Evolutionary conservation across 2,888 invertebrate genomes (phyloP).

Genomic region (Pteria penguin): DNA sequence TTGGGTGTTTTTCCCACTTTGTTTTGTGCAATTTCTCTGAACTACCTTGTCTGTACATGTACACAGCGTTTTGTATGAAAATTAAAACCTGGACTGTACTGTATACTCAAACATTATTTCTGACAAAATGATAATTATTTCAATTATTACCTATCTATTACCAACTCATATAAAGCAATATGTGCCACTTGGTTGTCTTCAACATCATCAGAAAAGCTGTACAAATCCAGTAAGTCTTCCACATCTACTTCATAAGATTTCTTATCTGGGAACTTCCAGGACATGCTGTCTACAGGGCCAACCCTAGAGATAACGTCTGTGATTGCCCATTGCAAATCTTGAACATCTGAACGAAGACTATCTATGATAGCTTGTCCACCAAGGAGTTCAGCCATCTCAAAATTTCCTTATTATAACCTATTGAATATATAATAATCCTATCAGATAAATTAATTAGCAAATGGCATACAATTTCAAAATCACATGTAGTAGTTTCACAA

Average conservation of each 20-base stretch:
- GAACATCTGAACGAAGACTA: slow-evolving; percentile 77
- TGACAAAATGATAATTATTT: too few species aligned
- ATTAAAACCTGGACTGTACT: too few species aligned
- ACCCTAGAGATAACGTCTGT: slow-evolving; percentile 71
- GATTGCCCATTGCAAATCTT: slow-evolving; percentile 77
- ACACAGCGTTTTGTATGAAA: too few species aligned
- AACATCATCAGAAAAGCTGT: slow-evolving; percentile 70
- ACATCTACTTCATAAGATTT: slow-evolving; percentile 75
- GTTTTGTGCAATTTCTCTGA: too few species aligned
- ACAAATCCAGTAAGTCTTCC: slow-evolving; percentile 75
- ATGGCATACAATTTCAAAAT: too few species aligned
- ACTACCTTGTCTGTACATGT: too few species aligned
- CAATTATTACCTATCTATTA: slow-evolving; percentile 81
- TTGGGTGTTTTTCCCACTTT: too few species aligned
- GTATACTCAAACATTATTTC: too few species aligned
- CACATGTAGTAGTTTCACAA: too few species aligned
- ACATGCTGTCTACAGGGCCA: slow-evolving; percentile 75
- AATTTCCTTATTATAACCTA: too few species aligned
- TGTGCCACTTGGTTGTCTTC: slow-evolving; percentile 79
- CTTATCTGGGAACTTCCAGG: slow-evolving; percentile 81
- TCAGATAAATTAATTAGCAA: too few species aligned
- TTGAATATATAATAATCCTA: too few species aligned
- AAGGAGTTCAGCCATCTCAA: slow-evolving; percentile 73
- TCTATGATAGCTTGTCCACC: slow-evolving; percentile 76
- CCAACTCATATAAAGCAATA: slow-evolving; percentile 78